Base-by-base conservation (phyloP, 2,888 invertebrate genomes). In the Lepetodrilus schrolli region DNA sequence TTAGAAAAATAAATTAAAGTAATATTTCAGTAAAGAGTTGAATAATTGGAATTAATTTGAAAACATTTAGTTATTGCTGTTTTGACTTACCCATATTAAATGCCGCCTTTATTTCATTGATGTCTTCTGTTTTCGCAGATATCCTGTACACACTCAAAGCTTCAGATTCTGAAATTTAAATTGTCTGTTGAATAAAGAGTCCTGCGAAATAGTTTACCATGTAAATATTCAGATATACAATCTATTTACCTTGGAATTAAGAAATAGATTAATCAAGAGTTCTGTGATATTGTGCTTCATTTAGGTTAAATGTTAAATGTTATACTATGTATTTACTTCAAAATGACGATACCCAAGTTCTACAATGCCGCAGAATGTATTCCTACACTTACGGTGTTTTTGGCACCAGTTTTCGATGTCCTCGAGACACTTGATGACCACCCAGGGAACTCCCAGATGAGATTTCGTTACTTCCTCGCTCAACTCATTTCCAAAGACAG, bases 131-230 rank as follows among this genome's bases (percentile, higher is more conserved):
- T 51, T 92, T 92, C 66, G 93, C 92, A 77, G 93, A 92, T 70
- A 93, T 93, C 83, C 93, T 92, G 87, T 94, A 94, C 66, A 94
- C 91, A 88, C 93, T 93, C 86, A 94, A 94, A 73, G 94, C 91
- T 90, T 94, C 94, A 2, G 83, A 83, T 66, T 86, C 90, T 90
- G 84, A 34, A 81, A 80, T 34, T 13, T n/a, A n/a, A n/a, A n/a
- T n/a, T n/a, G n/a, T n/a, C n/a, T n/a, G n/a, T n/a, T n/a, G n/a
- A n/a, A n/a, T n/a, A n/a, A n/a, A n/a, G n/a, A n/a, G n/a, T n/a
- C n/a, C n/a, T n/a, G n/a, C n/a, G n/a, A n/a, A n/a, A n/a, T n/a
- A n/a, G n/a, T n/a, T n/a, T n/a, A n/a, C n/a, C n/a, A n/a, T n/a
- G n/a, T n/a, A n/a, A n/a, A n/a, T n/a, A n/a, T n/a, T n/a, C n/a